Evolutionary conservation across 2,113 vertebrate genomes (phyloP).

Genomic region (Geococcyx californianus): DNA sequence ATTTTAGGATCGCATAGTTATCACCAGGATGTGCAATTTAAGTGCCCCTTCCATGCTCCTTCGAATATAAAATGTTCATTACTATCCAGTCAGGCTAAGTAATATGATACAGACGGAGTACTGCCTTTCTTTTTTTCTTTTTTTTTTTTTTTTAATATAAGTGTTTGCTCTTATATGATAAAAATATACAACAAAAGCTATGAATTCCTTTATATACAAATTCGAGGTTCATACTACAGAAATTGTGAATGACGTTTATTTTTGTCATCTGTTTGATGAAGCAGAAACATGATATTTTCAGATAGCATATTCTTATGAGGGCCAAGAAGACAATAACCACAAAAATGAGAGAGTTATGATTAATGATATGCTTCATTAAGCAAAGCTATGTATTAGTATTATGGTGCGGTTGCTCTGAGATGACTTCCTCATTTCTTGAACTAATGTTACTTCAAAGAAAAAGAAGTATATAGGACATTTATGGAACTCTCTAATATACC

Average conservation of each 20-base stretch:
- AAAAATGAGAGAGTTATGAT: not conserved
- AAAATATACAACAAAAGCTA: not conserved
- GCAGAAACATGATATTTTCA: not conserved
- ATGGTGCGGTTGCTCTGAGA: not conserved
- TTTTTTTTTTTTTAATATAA: not conserved
- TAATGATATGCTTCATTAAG: conserved; percentile 4
- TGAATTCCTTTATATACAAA: not conserved
- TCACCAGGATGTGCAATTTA: not conserved
- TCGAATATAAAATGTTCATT: not conserved
- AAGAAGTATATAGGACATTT: not conserved
- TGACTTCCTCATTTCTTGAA: not conserved
- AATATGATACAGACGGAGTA: not conserved
- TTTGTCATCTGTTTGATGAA: not conserved
- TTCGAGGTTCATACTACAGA: not conserved
- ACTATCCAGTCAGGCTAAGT: not conserved
- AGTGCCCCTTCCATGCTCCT: not conserved
- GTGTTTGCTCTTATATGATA: not conserved
- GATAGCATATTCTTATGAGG: not conserved
- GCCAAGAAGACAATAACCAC: not conserved
- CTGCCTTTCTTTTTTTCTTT: not conserved
- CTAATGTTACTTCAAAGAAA: not conserved
- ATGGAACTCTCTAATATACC: not conserved
- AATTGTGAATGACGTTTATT: not conserved
- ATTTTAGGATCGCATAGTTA: not conserved
- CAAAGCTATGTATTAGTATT: not conserved